A percentile compares a stretch with the other conserved stretches of the same genome.
Conservation (phyloP, 2,888 invertebrate species). For the Biston betularia region DNA sequence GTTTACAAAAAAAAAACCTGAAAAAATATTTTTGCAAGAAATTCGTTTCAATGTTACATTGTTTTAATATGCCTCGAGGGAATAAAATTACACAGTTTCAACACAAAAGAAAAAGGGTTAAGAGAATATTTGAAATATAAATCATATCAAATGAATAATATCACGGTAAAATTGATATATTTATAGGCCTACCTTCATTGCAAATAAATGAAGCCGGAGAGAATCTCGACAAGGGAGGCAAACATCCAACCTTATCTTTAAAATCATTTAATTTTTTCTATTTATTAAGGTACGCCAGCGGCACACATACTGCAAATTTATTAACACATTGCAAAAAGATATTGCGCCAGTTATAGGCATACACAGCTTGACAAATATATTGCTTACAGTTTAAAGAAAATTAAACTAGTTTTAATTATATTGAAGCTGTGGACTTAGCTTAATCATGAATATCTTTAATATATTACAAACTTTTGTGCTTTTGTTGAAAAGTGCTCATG, state of each 20-base stretch:
- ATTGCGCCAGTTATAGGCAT: too few species aligned
- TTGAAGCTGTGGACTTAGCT: too few species aligned
- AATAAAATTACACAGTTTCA: constrained; percentile 6
- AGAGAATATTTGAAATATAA: constrained; percentile 14
- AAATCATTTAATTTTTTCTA: neutral
- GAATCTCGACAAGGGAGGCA: neutral
- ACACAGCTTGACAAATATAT: too few species aligned
- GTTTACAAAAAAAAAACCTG: neutral
- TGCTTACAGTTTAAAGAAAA: too few species aligned
- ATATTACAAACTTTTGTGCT: too few species aligned
- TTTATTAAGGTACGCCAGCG: too few species aligned
- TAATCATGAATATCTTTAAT: too few species aligned
- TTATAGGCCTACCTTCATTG: constrained; percentile 9
- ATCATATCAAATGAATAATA: neutral
- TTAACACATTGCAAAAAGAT: too few species aligned
- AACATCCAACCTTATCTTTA: neutral
- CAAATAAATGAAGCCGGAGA: neutral
- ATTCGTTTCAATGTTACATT: neutral
- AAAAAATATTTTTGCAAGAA: neutral
- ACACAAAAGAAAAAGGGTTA: constrained; percentile 19
- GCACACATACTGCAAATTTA: too few species aligned
- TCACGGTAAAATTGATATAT: constrained; percentile 18
- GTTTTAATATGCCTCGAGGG: neutral
- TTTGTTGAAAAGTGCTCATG: too few species aligned
- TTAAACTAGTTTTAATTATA: too few species aligned